A percentile compares a stretch with the other conserved stretches of the same genome.
These are phyloP conservation scores for Dipodomys stephensi DNA, from an alignment of 2,113 vertebrate genomes.

Conservation along the genomic window DNA sequence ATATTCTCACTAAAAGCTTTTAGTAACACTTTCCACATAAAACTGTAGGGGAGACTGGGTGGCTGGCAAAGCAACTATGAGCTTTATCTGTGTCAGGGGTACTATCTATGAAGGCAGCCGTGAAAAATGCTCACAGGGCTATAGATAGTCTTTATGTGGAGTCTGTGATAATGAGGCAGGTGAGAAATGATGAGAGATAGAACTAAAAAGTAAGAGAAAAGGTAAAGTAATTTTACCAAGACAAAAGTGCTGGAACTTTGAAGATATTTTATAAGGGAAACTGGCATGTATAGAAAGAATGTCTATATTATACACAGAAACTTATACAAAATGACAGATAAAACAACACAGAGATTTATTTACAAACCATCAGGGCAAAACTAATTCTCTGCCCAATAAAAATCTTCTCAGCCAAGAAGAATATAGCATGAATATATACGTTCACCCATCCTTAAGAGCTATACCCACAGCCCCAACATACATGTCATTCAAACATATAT, in stretches of 20 bases:
- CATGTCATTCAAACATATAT: background rate
- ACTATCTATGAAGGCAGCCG: background rate
- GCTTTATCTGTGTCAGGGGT: background rate
- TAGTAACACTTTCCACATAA: background rate
- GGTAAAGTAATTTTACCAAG: background rate
- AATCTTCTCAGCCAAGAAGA: background rate
- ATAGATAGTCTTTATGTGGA: background rate
- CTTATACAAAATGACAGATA: background rate
- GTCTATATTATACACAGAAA: background rate
- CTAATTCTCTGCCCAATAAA: background rate
- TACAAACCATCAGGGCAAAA: background rate
- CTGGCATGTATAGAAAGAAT: background rate
- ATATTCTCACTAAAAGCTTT: slow-evolving; percentile 18
- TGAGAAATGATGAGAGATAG: slow-evolving; percentile 13
- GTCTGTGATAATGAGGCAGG: background rate
- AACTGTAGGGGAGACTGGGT: background rate
- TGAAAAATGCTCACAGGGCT: background rate
- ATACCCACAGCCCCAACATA: background rate
- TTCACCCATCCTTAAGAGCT: background rate
- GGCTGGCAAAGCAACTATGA: background rate
- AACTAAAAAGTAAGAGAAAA: background rate
- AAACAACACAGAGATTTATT: background rate
- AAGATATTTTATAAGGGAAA: background rate
- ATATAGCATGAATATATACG: background rate
- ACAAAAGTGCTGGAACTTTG: background rate